phyloP scores from a whole-genome alignment of 2,797 vertebrate genomes.

The Phoxinus dragarum region DNA sequence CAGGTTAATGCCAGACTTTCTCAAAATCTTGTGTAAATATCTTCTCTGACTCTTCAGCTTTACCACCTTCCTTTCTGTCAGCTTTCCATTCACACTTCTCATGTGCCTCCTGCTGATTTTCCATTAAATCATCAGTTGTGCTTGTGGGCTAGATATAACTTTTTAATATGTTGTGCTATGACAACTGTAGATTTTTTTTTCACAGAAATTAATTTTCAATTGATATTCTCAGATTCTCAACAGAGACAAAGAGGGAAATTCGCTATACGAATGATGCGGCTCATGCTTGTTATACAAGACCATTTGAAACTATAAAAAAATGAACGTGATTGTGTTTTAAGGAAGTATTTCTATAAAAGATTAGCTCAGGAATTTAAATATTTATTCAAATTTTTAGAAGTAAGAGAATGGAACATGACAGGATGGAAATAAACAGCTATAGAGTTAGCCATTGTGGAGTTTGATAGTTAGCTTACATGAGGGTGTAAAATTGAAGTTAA shows the following conservation, averaged over 20 bases:
- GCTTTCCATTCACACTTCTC: not conserved
- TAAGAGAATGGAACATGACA: no score
- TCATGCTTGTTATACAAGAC: not conserved
- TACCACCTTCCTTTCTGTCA: not conserved
- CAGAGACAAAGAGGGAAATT: not conserved
- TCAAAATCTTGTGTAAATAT: slow-evolving; percentile 12
- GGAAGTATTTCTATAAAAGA: not conserved
- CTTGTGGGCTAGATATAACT: not conserved
- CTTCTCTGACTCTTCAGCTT: not conserved
- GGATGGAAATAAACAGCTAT: not conserved
- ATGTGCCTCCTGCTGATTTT: not conserved
- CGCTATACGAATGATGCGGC: not conserved
- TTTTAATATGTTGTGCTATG: not conserved
- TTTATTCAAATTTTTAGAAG: not conserved
- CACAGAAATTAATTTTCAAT: not conserved
- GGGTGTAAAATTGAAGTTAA: not conserved
- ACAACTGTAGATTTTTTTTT: not conserved
- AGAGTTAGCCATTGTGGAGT: not conserved
- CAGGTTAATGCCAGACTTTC: slow-evolving; percentile 11
- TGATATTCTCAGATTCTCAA: not conserved
- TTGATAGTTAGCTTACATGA: not conserved
- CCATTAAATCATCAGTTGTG: not conserved
- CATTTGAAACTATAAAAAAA: not conserved
- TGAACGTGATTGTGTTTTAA: not conserved
- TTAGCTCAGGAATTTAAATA: not conserved